Evolutionary conservation across 2,113 vertebrate species (phyloP).

Genomic region (Takifugu bimaculatus): DNA sequence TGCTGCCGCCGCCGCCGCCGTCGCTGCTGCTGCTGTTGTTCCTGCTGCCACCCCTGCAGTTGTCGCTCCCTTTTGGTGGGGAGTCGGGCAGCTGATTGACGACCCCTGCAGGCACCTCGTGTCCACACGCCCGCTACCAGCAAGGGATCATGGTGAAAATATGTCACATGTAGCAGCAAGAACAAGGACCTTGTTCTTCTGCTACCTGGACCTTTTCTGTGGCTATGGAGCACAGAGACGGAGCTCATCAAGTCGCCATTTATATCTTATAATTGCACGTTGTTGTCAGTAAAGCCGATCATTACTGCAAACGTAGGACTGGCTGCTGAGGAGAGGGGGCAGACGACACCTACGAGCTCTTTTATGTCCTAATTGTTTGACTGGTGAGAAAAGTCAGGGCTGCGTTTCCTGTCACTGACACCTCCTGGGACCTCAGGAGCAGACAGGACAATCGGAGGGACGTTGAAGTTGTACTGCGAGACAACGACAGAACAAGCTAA

Average conservation of each 20-base stretch:
- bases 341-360: constrained; percentile 28
- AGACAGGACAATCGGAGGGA: constrained; percentile 7
- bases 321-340: background rate
- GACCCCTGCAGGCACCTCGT: constrained; percentile 39
- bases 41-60: constrained; percentile 51
- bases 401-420: constrained; percentile 62
- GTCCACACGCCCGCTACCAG: constrained; percentile 16
- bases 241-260: too few species aligned
- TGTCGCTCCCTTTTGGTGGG: constrained; percentile 61
- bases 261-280: too few species aligned
- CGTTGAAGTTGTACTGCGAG: background rate
- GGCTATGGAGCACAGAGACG: too few species aligned
- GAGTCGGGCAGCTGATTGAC: constrained; percentile 54
- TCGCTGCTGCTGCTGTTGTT: constrained; percentile 29
- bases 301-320: too few species aligned
- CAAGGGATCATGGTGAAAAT: constrained; percentile 17
- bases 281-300: too few species aligned
- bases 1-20: constrained; percentile 1
- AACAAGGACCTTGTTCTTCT: background rate
- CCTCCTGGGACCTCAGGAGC: constrained; percentile 35
- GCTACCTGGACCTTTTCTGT: background rate
- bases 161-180: constrained; percentile 6
- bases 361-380: constrained; percentile 14
- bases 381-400: constrained; percentile 52
- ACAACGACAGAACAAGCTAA: background rate